A percentile compares a stretch with the other conserved stretches of the same genome.
These are phyloP conservation scores for Pomacea maculata DNA, from an alignment of 1,140 invertebrate genomes.

Conservation along the genomic window DNA sequence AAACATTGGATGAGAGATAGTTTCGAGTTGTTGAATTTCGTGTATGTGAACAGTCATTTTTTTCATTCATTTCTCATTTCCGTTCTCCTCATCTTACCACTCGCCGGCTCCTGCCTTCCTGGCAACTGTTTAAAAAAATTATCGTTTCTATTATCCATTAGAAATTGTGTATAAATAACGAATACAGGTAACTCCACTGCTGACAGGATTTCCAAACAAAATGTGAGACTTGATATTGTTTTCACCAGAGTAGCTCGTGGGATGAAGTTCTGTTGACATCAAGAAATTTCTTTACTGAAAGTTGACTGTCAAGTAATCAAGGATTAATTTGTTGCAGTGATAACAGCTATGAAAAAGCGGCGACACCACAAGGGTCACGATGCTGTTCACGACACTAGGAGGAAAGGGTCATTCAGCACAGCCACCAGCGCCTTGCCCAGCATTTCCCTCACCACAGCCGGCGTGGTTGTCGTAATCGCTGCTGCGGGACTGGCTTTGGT, in stretches of 20 bases:
- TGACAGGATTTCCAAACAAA: too few relatives aligned
- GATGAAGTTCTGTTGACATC: not conserved
- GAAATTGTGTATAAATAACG: too few relatives aligned
- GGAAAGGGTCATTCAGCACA: not conserved
- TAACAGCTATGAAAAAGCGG: constrained; percentile 1
- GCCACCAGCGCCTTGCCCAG: not conserved
- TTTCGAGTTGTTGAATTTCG: too few relatives aligned
- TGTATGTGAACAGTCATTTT: too few relatives aligned
- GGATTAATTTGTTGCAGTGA: not conserved
- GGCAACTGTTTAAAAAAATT: too few relatives aligned
- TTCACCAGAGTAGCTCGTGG: not conserved
- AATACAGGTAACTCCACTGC: too few relatives aligned
- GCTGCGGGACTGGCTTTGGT: constrained; percentile 2
- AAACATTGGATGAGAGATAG: too few relatives aligned
- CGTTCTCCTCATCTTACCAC: too few relatives aligned
- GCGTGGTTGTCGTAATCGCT: not conserved
- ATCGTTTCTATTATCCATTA: too few relatives aligned
- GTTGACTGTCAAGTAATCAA: not conserved
- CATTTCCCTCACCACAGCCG: not conserved
- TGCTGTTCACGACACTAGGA: constrained; percentile 5
- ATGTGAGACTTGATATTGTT: not conserved
- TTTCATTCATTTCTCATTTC: too few relatives aligned
- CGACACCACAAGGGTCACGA: not conserved
- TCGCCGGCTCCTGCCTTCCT: too few relatives aligned
- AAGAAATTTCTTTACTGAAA: constrained; percentile 1